Evolutionary conservation across 2,797 vertebrate species (phyloP).

Genomic region (Hyperoplus lanceolatus): DNA sequence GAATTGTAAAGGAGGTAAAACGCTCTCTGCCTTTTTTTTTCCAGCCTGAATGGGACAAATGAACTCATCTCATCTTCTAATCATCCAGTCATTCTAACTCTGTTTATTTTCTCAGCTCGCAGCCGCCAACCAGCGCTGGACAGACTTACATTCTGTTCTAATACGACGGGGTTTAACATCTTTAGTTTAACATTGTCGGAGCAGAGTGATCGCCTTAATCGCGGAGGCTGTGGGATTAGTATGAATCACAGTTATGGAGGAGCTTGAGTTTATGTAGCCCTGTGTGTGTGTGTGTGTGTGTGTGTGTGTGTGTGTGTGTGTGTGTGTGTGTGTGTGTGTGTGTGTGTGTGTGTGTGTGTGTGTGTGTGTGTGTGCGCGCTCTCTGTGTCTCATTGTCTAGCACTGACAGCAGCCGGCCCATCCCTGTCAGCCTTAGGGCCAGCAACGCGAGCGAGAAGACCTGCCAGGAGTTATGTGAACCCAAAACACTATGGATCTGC

Average conservation of each 20-base stretch:
- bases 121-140: constrained; percentile 60
- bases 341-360: too few relatives aligned
- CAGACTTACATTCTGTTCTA: constrained; percentile 44
- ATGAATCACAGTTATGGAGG: constrained; percentile 56
- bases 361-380: too few relatives aligned
- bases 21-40: constrained; percentile 26
- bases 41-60: constrained; percentile 61
- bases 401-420: constrained; percentile 71
- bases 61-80: constrained; percentile 70
- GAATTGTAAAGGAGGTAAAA: constrained; percentile 46
- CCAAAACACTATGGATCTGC: constrained; percentile 69
- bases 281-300: too few relatives aligned
- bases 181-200: constrained; percentile 61
- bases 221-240: constrained; percentile 62
- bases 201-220: constrained; percentile 66
- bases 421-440: constrained; percentile 75
- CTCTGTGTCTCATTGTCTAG: constrained; percentile 54
- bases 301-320: too few relatives aligned
- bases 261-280: constrained; percentile 33
- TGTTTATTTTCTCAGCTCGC: constrained; percentile 77
- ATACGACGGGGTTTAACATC: constrained; percentile 72
- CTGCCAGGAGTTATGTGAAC: constrained; percentile 74
- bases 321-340: too few relatives aligned
- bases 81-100: constrained; percentile 71
- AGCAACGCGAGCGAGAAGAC: constrained; percentile 37